phyloP scores from a whole-genome alignment of 2,888 invertebrate genomes.

The Lobophora halterata region DNA sequence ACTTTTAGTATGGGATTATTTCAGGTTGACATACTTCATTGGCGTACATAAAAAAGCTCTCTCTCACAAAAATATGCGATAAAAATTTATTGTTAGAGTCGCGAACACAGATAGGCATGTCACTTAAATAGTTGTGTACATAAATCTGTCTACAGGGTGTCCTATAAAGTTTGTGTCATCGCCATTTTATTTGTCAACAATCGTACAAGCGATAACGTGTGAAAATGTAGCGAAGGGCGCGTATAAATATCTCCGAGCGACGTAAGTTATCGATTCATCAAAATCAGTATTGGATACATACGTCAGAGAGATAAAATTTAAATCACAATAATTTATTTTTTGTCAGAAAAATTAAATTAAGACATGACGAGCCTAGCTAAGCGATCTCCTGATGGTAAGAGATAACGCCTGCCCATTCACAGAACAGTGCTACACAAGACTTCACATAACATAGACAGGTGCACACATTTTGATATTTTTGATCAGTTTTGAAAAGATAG shows the following conservation, averaged over 20 bases:
- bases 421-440: too few species aligned
- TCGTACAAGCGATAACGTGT: constrained; percentile 47
- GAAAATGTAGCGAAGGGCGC: constrained; percentile 46
- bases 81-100: constrained; percentile 34
- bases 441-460: too few species aligned
- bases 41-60: constrained; percentile 24
- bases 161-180: constrained; percentile 46
- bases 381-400: too few species aligned
- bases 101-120: constrained; percentile 55
- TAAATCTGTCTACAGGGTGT: constrained; percentile 57
- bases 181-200: constrained; percentile 53
- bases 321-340: constrained; percentile 35
- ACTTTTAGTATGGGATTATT: constrained; percentile 24
- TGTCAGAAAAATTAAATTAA: constrained; percentile 24
- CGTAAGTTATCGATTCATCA: constrained; percentile 48
- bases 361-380: background rate
- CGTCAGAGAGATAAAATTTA: too few species aligned
- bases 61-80: constrained; percentile 28
- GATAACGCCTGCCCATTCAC: too few species aligned
- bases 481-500: too few species aligned
- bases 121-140: constrained; percentile 58
- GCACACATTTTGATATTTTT: too few species aligned
- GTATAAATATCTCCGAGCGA: constrained; percentile 43
- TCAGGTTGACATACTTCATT: constrained; percentile 21
- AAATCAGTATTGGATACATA: constrained; percentile 43